Conservation (phyloP, 2,888 invertebrate genomes). For the Fragum fragum region DNA sequence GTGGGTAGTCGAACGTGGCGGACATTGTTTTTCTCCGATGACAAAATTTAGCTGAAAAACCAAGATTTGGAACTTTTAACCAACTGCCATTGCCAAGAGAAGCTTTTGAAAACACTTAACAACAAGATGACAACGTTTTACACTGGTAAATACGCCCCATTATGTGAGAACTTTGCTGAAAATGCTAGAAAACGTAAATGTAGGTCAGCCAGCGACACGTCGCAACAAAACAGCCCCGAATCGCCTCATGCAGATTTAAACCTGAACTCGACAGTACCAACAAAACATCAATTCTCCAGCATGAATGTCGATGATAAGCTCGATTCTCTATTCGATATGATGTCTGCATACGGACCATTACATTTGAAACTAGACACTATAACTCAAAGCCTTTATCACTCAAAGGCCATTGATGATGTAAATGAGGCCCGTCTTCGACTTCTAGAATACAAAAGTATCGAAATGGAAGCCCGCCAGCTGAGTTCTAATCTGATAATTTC, state of each 20-base stretch:
- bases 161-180: not conserved
- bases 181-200: not conserved
- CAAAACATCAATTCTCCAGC: too few relatives aligned
- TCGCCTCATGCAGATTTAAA: not conserved
- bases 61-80: too few relatives aligned
- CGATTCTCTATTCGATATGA: constrained; percentile 12
- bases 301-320: constrained; percentile 9
- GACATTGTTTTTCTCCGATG: too few relatives aligned
- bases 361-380: constrained; percentile 7
- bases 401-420: constrained; percentile 9
- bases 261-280: not conserved
- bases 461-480: constrained; percentile 5
- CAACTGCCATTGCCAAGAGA: too few relatives aligned
- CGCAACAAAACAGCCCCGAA: not conserved
- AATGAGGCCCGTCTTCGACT: constrained; percentile 23
- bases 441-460: constrained; percentile 23
- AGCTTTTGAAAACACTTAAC: too few relatives aligned
- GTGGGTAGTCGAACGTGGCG: too few relatives aligned
- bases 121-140: not conserved
- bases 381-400: not conserved
- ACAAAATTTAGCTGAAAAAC: too few relatives aligned
- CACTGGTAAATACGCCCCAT: constrained; percentile 3
- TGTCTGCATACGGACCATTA: not conserved
- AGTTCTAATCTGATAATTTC: constrained; percentile 2
- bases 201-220: constrained; percentile 5